These are phyloP conservation scores for Agelaius phoeniceus DNA, from an alignment of 2,113 vertebrate species.

Conservation along the genomic window DNA sequence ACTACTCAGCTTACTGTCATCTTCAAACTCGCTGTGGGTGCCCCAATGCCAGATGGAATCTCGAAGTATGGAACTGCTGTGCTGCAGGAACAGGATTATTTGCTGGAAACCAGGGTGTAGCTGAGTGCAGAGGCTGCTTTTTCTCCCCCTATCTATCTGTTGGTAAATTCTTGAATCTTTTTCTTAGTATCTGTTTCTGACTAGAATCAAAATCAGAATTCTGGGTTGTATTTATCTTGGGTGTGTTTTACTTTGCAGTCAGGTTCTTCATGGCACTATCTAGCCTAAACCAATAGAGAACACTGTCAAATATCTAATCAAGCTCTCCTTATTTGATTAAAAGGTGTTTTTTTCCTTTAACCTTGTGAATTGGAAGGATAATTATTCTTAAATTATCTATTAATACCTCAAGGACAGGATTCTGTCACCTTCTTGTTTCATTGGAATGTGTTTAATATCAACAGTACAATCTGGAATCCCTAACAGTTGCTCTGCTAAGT, in stretches of 20 bases:
- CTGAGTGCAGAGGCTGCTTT: background rate
- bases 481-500: conserved; percentile 31
- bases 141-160: accelerated
- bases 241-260: background rate
- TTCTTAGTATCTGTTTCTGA: background rate
- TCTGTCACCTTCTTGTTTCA: conserved; percentile 30
- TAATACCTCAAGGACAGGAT: conserved; percentile 25
- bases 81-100: background rate
- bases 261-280: background rate
- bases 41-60: background rate
- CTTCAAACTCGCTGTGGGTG: background rate
- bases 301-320: background rate
- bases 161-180: background rate
- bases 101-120: background rate
- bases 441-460: conserved; percentile 17
- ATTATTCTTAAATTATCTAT: conserved; percentile 38
- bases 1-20: background rate
- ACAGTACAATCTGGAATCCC: conserved; percentile 17
- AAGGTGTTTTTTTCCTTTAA: background rate
- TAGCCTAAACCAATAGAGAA: background rate
- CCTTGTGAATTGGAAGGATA: background rate
- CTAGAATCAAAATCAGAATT: background rate
- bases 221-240: background rate
- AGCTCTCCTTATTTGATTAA: conserved; percentile 12
- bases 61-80: background rate